Conservation (phyloP, 2,113 vertebrate species). For the Engystomops pustulosus region DNA sequence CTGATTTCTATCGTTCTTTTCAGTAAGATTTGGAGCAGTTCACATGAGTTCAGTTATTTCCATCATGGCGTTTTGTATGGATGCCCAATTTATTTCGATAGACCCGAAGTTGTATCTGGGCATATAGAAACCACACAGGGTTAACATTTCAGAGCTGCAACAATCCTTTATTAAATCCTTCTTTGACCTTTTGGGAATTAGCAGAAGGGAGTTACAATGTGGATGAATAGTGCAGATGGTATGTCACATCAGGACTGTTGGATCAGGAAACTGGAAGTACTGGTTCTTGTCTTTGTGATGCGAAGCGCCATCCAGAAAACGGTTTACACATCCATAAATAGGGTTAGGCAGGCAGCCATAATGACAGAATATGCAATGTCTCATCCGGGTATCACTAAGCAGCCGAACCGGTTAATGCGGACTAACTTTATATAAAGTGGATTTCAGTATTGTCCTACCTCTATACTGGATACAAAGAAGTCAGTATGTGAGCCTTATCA, state of each 20-base stretch:
- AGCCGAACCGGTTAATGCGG: neutral
- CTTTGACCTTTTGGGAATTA: constrained; percentile 6
- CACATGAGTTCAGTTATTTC: too few relatives aligned
- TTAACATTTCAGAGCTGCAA: neutral
- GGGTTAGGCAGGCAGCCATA: neutral
- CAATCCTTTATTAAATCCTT: neutral
- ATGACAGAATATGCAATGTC: neutral
- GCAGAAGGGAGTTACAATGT: neutral
- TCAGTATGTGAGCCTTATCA: too few relatives aligned
- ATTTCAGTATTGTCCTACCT: too few relatives aligned
- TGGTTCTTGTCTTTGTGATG: neutral
- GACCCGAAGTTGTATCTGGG: too few relatives aligned
- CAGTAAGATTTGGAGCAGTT: too few relatives aligned
- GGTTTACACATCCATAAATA: constrained; percentile 17
- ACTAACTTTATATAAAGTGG: neutral
- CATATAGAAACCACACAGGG: too few relatives aligned
- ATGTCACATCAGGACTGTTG: constrained; percentile 18
- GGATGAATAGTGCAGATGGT: neutral
- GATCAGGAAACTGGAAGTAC: constrained; percentile 24
- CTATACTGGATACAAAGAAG: too few relatives aligned
- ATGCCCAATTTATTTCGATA: too few relatives aligned
- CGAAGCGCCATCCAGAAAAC: neutral
- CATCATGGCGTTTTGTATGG: too few relatives aligned
- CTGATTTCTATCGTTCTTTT: too few relatives aligned
- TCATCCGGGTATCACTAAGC: neutral